Conservation (phyloP, 2,797 vertebrate genomes). For the Falco peregrinus region DNA sequence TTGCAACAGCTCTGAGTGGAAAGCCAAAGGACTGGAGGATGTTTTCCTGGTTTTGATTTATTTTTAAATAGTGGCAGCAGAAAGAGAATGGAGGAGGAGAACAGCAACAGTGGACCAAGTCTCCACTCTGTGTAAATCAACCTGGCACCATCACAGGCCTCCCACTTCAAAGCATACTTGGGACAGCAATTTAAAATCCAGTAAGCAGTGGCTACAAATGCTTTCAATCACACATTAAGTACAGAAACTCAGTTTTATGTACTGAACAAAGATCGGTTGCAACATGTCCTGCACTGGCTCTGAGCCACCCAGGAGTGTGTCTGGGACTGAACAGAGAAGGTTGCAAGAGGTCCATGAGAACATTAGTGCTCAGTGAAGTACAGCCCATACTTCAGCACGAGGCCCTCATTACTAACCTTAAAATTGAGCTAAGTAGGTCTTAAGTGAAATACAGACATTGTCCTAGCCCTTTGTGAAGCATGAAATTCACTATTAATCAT, state of each 20-base stretch:
- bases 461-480: not conserved
- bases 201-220: not conserved
- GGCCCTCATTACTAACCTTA: not conserved
- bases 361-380: not conserved
- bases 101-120: not conserved
- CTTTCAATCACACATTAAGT: not conserved
- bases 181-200: not conserved
- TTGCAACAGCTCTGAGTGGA: not conserved
- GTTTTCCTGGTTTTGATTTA: not conserved
- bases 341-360: not conserved
- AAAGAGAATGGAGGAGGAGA: not conserved
- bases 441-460: not conserved
- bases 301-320: not conserved
- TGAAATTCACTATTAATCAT: not conserved
- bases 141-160: not conserved
- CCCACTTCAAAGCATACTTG: not conserved
- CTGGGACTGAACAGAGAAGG: not conserved
- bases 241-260: not conserved
- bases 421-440: not conserved
- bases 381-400: not conserved
- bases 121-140: not conserved
- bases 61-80: not conserved
- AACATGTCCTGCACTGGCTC: not conserved
- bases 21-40: not conserved
- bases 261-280: not conserved